A percentile compares a stretch with the other conserved stretches of the same genome.
These are phyloP conservation scores for Gallinago solitaria DNA, from an alignment of 2,797 vertebrate genomes.

Conservation along the genomic window DNA sequence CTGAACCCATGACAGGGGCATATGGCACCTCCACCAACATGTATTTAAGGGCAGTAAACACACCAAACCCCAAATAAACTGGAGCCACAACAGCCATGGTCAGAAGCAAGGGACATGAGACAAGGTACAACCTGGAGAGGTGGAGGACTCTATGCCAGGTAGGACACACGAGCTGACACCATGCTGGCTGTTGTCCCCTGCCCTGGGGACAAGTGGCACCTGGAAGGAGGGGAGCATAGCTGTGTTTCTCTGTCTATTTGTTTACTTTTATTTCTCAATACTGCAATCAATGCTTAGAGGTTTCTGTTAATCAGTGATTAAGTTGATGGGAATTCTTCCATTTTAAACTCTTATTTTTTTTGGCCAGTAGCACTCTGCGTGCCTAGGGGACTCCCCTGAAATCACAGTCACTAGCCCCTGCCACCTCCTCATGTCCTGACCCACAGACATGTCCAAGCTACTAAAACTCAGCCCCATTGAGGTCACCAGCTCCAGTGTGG, in stretches of 20 bases:
- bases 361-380: not conserved
- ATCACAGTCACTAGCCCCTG: not conserved
- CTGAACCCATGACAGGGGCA: not conserved
- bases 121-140: rapidly evolving
- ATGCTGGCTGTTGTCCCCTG: not conserved
- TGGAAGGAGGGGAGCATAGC: not conserved
- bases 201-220: not conserved
- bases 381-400: rapidly evolving
- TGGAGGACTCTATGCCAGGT: not conserved
- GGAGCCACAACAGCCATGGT: not conserved
- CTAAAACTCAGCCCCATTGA: not conserved
- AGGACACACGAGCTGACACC: not conserved
- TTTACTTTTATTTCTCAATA: not conserved
- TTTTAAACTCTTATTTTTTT: not conserved
- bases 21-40: not conserved
- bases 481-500: not conserved
- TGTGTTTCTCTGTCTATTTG: not conserved
- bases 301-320: not conserved
- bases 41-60: not conserved
- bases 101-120: not conserved
- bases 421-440: not conserved
- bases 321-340: not conserved
- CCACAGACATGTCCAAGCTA: not conserved
- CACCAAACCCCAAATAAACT: not conserved
- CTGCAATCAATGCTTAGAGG: not conserved